Evolutionary conservation across 2,797 vertebrate genomes (phyloP).

Genomic region (Chloroceryle inda): DNA sequence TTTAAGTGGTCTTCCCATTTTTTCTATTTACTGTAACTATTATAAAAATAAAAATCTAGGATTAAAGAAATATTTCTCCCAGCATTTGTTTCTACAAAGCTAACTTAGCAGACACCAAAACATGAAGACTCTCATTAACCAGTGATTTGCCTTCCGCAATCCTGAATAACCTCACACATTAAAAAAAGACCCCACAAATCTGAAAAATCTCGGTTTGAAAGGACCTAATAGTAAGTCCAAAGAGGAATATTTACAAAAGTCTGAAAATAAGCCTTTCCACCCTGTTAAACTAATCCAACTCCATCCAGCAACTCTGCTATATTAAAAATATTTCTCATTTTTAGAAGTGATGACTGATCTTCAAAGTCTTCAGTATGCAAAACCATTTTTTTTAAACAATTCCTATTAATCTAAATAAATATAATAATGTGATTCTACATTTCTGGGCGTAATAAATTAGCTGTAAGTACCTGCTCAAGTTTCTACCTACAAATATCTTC

Average conservation of each 20-base stretch:
- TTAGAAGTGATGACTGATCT: not conserved
- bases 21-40: not conserved
- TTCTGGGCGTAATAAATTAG: not conserved
- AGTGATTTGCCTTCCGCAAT: not conserved
- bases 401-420: not conserved
- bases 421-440: not conserved
- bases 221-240: not conserved
- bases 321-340: not conserved
- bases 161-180: not conserved
- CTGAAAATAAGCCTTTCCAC: not conserved
- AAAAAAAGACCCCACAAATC: no score
- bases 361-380: not conserved
- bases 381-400: not conserved
- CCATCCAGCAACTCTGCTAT: not conserved
- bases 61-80: not conserved
- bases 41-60: not conserved
- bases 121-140: not conserved
- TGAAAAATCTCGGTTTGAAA: not conserved
- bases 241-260: not conserved
- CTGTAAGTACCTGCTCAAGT: not conserved
- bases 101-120: not conserved
- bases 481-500: not conserved
- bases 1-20: not conserved
- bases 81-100: not conserved
- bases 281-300: not conserved